These are phyloP conservation scores for Echiichthys vipera DNA, from an alignment of 2,797 vertebrate genomes.

Conservation along the genomic window DNA sequence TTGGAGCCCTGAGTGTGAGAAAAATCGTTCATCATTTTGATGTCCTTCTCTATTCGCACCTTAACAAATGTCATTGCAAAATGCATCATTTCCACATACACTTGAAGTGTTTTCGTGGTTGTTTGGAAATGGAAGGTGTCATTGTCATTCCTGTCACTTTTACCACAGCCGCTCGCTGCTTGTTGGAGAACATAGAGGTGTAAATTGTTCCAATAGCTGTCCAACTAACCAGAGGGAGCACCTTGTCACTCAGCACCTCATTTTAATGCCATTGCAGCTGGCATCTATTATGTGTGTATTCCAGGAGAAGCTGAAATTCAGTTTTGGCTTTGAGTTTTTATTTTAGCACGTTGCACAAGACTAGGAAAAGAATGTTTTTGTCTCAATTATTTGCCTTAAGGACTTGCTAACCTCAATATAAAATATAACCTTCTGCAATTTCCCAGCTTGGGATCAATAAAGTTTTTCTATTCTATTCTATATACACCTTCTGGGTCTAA, in stretches of 20 bases:
- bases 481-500: not conserved
- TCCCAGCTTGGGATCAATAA: not conserved
- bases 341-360: constrained; percentile 27
- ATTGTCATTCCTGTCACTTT: constrained; percentile 40
- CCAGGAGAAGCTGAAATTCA: constrained; percentile 37
- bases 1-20: not conserved
- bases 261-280: constrained; percentile 50
- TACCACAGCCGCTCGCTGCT: constrained; percentile 28
- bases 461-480: no score
- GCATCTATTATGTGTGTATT: constrained; percentile 57
- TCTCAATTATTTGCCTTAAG: not conserved
- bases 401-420: not conserved
- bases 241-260: constrained; percentile 48
- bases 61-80: not conserved
- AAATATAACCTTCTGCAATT: no score
- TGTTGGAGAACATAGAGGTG: constrained; percentile 44
- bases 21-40: not conserved
- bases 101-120: not conserved
- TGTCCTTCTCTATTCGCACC: not conserved
- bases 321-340: constrained; percentile 11
- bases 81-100: constrained; percentile 2
- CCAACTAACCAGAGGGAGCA: constrained; percentile 47
- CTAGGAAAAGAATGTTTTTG: no score
- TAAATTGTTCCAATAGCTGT: constrained; percentile 54
- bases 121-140: constrained; percentile 15